These are phyloP conservation scores for Hirtodrosophila alboralis DNA, from an alignment of 2,888 invertebrate species.

Conservation along the genomic window DNA sequence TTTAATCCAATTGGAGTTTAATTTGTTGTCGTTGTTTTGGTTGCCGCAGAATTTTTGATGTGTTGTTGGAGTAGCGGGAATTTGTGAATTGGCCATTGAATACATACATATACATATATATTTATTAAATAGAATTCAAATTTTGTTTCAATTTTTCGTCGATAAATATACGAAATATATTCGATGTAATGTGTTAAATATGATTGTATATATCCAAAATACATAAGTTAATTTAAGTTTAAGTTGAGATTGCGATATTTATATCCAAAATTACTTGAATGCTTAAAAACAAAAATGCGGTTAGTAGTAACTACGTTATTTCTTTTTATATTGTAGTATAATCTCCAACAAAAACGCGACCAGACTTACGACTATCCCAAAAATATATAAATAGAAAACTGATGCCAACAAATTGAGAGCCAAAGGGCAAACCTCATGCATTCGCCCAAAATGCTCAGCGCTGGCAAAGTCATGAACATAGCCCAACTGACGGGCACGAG, in stretches of 20 bases:
- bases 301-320: conserved; percentile 64
- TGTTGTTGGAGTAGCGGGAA: conserved; percentile 48
- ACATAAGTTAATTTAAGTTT: conserved; percentile 54
- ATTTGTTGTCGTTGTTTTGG: conserved; percentile 33
- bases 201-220: conserved; percentile 46
- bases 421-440: conserved; percentile 26
- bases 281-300: conserved; percentile 54
- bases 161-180: conserved; percentile 17
- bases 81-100: conserved; percentile 56
- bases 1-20: conserved; percentile 47
- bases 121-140: conserved; percentile 39
- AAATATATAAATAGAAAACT: conserved; percentile 45
- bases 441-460: conserved; percentile 22
- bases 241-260: conserved; percentile 22
- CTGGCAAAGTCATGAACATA: conserved; percentile 52
- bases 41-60: conserved; percentile 38
- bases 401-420: conserved; percentile 34
- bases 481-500: conserved; percentile 44
- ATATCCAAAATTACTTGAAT: conserved; percentile 30
- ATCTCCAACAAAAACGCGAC: conserved; percentile 51
- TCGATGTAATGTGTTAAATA: conserved; percentile 41
- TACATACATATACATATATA: conserved; percentile 43
- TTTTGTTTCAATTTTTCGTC: conserved; percentile 38
- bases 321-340: conserved; percentile 23
- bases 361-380: conserved; percentile 44